phyloP scores from a whole-genome alignment of 2,797 vertebrate genomes.

The Peromyscus eremicus region DNA sequence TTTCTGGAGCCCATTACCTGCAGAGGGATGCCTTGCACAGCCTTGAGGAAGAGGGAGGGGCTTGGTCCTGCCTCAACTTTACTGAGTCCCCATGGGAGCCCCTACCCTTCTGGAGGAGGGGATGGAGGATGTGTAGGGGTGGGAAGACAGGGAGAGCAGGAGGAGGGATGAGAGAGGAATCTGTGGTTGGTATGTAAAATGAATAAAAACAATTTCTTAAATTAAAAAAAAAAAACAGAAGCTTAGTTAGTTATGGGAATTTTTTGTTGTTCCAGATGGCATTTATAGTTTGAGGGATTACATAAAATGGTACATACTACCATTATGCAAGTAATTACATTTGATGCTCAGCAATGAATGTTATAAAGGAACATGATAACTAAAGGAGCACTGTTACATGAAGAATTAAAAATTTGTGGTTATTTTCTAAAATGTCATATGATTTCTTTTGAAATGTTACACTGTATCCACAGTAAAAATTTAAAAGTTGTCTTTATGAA shows the following conservation, averaged over 20 bases:
- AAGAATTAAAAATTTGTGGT: neutral
- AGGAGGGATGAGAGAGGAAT: no score
- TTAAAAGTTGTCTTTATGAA: slow-evolving; percentile 29
- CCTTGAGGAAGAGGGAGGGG: no score
- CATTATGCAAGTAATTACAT: slow-evolving; percentile 9
- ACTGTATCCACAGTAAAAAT: neutral
- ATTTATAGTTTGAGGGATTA: slow-evolving; percentile 40
- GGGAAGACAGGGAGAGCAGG: no score
- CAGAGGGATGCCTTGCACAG: no score
- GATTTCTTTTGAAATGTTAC: neutral
- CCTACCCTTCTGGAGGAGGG: no score
- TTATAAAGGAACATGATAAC: neutral
- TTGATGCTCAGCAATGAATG: slow-evolving; percentile 38
- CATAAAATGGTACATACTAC: neutral
- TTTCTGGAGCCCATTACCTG: no score
- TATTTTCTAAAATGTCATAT: slow-evolving; percentile 45
- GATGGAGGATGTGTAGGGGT: no score
- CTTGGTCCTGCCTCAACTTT: no score
- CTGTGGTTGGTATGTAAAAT: no score
- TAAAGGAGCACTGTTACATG: neutral
- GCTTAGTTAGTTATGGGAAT: neutral
- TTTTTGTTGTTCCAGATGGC: neutral
- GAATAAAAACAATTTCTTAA: no score
- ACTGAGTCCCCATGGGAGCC: no score
- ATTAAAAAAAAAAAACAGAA: neutral